These are phyloP conservation scores for Chelonia mydas DNA, from an alignment of 2,797 vertebrate species.

Conservation along the genomic window DNA sequence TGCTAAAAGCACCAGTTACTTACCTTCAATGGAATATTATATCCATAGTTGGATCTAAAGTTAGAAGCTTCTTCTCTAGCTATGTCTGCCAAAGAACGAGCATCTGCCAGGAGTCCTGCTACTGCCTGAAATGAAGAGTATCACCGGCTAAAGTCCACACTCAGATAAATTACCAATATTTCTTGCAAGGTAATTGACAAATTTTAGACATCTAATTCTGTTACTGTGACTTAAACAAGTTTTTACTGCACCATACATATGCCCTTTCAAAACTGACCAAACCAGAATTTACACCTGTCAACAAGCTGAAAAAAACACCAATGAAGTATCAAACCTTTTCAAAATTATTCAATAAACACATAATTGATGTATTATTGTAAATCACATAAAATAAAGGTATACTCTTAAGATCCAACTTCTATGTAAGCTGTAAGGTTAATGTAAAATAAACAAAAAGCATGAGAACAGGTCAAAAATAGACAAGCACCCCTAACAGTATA, in stretches of 20 bases:
- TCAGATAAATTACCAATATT: background rate
- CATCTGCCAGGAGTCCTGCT: constrained; percentile 94
- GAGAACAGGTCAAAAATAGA: background rate
- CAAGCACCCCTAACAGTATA: background rate
- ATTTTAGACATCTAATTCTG: background rate
- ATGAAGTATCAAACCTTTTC: accelerated
- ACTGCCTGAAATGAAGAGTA: constrained; percentile 85
- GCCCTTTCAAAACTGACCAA: background rate
- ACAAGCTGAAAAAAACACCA: accelerated
- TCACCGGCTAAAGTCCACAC: background rate
- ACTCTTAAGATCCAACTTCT: background rate
- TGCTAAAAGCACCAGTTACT: background rate
- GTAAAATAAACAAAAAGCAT: background rate
- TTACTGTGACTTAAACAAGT: background rate
- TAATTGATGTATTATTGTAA: background rate
- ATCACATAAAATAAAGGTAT: background rate
- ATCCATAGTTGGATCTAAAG: constrained; percentile 96
- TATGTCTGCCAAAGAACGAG: constrained; percentile 94
- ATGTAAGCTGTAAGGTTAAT: background rate
- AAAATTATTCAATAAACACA: background rate
- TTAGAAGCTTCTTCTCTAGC: constrained; percentile 96
- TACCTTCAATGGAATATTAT: constrained; percentile 97
- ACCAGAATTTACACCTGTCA: background rate
- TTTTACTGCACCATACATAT: background rate
- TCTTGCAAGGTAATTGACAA: background rate